Evolutionary conservation across 2,888 invertebrate species (phyloP), one percentile per base, ranked within the genome.

Genomic region (Eulithis testata): DNA sequence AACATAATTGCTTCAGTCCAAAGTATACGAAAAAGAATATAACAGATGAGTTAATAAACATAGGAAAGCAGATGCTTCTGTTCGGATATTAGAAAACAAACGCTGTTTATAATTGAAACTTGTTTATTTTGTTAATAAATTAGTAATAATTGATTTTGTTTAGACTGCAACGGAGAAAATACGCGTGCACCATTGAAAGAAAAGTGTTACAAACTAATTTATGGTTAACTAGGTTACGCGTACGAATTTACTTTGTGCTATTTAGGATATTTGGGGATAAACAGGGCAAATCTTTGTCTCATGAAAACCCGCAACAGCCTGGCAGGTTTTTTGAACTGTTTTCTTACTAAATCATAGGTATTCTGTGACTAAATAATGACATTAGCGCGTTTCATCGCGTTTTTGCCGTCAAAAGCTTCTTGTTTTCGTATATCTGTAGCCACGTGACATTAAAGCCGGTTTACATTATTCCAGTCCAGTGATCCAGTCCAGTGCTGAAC

Each of bases 111-210:
- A 3, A 12, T 37, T 37, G 4, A 51, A 9, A 47, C 47, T 14
- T 52, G 51, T 53, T 61, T 45, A 40, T 57, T 56, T 52, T 40
- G 8, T 44, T 47, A 60, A 61, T 51, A 56, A 14, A 54, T 49
- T 58, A 21, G 40, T 49, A 40, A 65, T 57, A 66, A 68, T 68
- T 65, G 52, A 58, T 54, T 60, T 40, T 74, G 72, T 72, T 74
- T 74, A 74, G 57, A 74, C 64, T 59, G 47, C 11, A 14, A 9
- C 21, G 54, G 59, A 63, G 71, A 73, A 73, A 66, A 76, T 75
- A 63, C 65, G 73, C 54, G 63, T 43, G 53, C 47, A 8, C 54
- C 68, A 73, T 27, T 74, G 74, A 76, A 68, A 74, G 73, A 73
- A 64, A 45, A 31, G 52, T 40, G 31, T 31, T 45, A 7, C 55